These are phyloP conservation scores for Bellardia pandia DNA, from an alignment of 2,888 invertebrate genomes.

Conservation along the genomic window DNA sequence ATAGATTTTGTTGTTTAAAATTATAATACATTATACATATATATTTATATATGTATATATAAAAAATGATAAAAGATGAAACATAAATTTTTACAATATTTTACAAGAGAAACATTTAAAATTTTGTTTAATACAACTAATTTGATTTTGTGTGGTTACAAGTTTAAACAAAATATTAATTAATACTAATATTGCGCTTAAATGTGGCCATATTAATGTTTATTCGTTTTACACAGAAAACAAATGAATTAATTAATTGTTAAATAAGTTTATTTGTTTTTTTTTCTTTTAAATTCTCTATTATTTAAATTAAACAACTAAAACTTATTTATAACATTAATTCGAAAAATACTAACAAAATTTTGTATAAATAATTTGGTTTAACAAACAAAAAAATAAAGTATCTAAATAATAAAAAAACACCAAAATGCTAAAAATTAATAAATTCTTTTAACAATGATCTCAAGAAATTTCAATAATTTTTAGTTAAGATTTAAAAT, in stretches of 20 bases:
- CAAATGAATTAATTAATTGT: constrained; percentile 46
- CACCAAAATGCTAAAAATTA: constrained; percentile 28
- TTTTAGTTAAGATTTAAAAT: constrained; percentile 48
- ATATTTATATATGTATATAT: constrained; percentile 24
- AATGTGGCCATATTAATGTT: constrained; percentile 74
- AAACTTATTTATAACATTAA: constrained; percentile 7
- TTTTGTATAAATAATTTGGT: constrained; percentile 68
- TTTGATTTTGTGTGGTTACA: constrained; percentile 16
- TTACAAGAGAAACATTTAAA: constrained; percentile 48
- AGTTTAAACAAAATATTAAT: constrained; percentile 58
- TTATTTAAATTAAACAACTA: constrained; percentile 26
- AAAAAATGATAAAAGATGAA: constrained; percentile 12
- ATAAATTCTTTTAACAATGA: constrained; percentile 55
- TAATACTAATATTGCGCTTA: constrained; percentile 76
- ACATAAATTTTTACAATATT: constrained; percentile 63
- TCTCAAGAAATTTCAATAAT: constrained; percentile 11
- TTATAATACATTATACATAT: constrained; percentile 57
- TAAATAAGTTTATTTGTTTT: constrained; percentile 44
- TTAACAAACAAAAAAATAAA: constrained; percentile 29
- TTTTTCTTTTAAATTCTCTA: constrained; percentile 40
- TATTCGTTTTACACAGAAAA: constrained; percentile 51
- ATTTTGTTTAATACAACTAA: constrained; percentile 48
- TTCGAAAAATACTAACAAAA: constrained; percentile 36
- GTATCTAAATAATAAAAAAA: constrained; percentile 11
- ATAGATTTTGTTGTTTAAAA: constrained; percentile 58